Evolutionary conservation across 2,113 vertebrate species (phyloP).

Genomic region (Gymnogyps californianus): DNA sequence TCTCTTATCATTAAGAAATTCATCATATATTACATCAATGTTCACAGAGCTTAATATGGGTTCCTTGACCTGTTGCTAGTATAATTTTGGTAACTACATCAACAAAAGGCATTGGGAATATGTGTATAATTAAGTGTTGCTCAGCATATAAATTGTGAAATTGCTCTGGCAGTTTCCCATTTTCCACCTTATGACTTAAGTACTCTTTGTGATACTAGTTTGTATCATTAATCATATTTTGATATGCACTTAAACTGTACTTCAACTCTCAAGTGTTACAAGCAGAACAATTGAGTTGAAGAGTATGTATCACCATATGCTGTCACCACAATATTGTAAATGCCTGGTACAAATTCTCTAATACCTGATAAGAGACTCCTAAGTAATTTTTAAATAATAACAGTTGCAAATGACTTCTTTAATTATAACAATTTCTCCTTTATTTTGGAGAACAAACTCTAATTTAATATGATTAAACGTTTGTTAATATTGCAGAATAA

Average conservation of each 20-base stretch:
- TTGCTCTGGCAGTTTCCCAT: neutral
- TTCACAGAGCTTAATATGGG: neutral
- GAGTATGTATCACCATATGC: neutral
- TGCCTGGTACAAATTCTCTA: neutral
- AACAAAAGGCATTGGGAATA: neutral
- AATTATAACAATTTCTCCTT: neutral
- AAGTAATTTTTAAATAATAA: neutral
- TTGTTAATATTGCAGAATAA: neutral
- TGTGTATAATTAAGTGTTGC: neutral
- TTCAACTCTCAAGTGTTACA: neutral
- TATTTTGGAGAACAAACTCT: neutral
- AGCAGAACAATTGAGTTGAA: neutral
- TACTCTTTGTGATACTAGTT: neutral
- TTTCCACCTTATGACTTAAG: neutral
- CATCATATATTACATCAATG: too few species aligned
- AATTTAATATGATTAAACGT: neutral
- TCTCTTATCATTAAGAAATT: neutral
- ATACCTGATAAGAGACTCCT: neutral
- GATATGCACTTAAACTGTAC: neutral
- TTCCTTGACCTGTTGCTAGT: neutral
- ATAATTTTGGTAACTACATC: neutral
- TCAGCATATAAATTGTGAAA: neutral
- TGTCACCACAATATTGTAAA: neutral
- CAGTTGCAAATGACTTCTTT: neutral
- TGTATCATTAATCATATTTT: neutral